Evolutionary conservation across 2,797 vertebrate genomes (phyloP).

Genomic region (Danio choprae): DNA sequence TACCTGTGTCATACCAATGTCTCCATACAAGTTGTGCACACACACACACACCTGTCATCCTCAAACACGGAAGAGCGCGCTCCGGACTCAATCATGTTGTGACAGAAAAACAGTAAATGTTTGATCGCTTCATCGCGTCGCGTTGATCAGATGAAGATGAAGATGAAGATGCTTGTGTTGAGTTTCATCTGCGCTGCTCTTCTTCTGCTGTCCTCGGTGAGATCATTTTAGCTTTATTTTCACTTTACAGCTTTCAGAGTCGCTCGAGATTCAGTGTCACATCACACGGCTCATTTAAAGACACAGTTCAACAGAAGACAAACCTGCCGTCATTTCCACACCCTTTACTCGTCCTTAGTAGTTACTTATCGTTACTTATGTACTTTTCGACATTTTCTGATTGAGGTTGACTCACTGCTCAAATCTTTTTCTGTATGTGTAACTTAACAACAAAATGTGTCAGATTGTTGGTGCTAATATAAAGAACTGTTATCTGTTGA

Average conservation of each 20-base stretch:
- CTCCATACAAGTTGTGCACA: background rate
- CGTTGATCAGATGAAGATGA: conserved; percentile 21
- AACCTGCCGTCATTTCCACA: too few relatives aligned
- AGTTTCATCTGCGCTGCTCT: conserved; percentile 6
- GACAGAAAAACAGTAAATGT: background rate
- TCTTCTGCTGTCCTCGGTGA: conserved; percentile 13
- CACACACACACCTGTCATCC: conserved; percentile 5
- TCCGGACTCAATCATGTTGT: background rate
- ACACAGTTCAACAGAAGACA: too few relatives aligned
- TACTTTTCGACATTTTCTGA: too few relatives aligned
- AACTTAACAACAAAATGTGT: too few relatives aligned
- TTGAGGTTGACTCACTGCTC: too few relatives aligned
- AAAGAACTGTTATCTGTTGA: too few relatives aligned
- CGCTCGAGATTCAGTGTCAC: background rate
- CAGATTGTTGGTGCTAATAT: too few relatives aligned
- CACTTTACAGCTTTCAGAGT: background rate
- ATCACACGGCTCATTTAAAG: background rate
- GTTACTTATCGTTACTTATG: too few relatives aligned
- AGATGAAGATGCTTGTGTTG: conserved; percentile 12
- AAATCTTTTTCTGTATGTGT: too few relatives aligned
- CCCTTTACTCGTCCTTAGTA: too few relatives aligned
- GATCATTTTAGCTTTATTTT: conserved; percentile 9
- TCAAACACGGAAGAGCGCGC: conserved; percentile 25
- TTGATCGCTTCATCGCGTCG: background rate
- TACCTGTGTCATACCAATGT: too few relatives aligned